Percentiles rank a stretch among this genome's conserved stretches.
These are phyloP conservation scores for Etia nguti DNA, from an alignment of 2,113 vertebrate genomes.

Conservation along the genomic window DNA sequence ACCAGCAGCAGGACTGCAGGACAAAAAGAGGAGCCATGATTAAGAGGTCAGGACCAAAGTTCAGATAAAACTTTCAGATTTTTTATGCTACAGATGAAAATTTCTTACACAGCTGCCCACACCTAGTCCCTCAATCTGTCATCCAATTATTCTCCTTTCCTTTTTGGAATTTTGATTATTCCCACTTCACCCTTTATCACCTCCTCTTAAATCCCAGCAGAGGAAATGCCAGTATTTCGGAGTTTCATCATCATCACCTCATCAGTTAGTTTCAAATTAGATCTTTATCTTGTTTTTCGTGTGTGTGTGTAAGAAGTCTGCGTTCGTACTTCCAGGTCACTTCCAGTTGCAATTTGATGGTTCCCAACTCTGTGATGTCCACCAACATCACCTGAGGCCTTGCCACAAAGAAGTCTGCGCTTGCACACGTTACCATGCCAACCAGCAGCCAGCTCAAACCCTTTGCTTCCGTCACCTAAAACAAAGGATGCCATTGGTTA, in stretches of 20 bases:
- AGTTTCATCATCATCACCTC: background rate
- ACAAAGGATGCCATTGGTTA: background rate
- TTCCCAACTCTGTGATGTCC: constrained; percentile 93
- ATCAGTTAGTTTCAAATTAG: background rate
- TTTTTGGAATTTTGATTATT: background rate
- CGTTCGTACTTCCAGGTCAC: constrained; percentile 88
- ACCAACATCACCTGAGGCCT: constrained; percentile 85
- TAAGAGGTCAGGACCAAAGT: background rate
- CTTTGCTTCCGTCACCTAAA: constrained; percentile 87
- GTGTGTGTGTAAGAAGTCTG: background rate
- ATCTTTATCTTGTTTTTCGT: background rate
- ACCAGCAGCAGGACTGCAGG: background rate
- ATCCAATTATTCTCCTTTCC: background rate
- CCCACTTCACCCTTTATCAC: background rate
- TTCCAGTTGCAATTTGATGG: constrained; percentile 93
- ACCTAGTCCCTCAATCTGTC: background rate
- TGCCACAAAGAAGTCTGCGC: constrained; percentile 84
- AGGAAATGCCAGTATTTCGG: background rate
- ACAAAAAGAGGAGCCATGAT: background rate
- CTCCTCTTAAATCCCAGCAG: background rate
- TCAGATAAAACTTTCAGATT: background rate
- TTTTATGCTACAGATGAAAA: background rate
- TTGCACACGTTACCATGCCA: constrained; percentile 84
- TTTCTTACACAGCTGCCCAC: background rate
- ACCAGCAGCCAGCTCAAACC: constrained; percentile 85